Percentiles rank a stretch among this genome's conserved stretches.
These are phyloP conservation scores for Dyspetes luteomarginatus DNA, from an alignment of 2,888 invertebrate genomes.

Conservation along the genomic window DNA sequence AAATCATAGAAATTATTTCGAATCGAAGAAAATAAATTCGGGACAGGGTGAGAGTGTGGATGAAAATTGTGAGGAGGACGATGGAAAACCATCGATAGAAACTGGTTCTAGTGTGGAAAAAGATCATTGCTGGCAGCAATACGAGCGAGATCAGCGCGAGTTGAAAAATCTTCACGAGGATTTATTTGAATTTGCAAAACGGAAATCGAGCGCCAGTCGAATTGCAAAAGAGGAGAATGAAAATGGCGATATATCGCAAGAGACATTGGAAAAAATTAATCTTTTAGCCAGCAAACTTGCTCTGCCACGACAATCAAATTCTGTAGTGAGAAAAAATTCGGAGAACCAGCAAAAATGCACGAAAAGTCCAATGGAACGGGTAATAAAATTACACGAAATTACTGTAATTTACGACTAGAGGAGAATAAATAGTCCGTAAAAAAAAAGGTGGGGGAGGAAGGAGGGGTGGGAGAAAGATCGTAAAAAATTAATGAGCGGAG, in stretches of 20 bases:
- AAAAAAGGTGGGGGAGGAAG: not conserved
- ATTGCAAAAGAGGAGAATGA: slow-evolving; percentile 51
- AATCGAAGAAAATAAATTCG: slow-evolving; percentile 27
- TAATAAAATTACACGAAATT: slow-evolving; percentile 22
- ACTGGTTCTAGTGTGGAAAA: slow-evolving; percentile 44
- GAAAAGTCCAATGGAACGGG: slow-evolving; percentile 31
- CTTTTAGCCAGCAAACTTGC: slow-evolving; percentile 63
- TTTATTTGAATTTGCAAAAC: slow-evolving; percentile 39
- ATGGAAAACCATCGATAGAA: slow-evolving; percentile 44
- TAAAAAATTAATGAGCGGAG: not conserved
- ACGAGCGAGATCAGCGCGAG: slow-evolving; percentile 60
- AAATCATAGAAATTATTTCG: slow-evolving; percentile 6
- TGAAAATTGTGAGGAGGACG: slow-evolving; percentile 25
- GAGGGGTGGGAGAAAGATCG: too few species aligned
- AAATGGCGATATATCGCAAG: slow-evolving; percentile 1
- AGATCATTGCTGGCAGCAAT: slow-evolving; percentile 56
- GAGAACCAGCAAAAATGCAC: slow-evolving; percentile 24
- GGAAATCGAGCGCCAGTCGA: slow-evolving; percentile 41
- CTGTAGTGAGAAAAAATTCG: not conserved
- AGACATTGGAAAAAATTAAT: slow-evolving; percentile 47
- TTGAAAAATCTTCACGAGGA: slow-evolving; percentile 59
- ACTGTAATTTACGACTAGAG: not conserved
- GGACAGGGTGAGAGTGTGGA: slow-evolving; percentile 22
- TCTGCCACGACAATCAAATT: slow-evolving; percentile 26
- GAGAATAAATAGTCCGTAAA: not conserved